Base-by-base conservation (phyloP, 2,888 invertebrate genomes). In the Dione vanillae region DNA sequence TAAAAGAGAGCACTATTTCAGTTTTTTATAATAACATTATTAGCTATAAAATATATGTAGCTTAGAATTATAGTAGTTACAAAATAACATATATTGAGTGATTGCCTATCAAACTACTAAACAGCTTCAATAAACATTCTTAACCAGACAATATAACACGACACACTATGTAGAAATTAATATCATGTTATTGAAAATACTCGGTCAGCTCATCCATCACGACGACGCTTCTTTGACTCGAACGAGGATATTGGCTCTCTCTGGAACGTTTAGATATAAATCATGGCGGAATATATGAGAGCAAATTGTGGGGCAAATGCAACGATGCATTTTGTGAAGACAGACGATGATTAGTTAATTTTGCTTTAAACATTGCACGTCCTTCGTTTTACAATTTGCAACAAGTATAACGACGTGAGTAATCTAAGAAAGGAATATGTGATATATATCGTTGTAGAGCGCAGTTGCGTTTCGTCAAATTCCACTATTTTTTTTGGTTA, bases 121-220 rank as follows among this genome's bases (percentile, higher is more conserved):
- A 16, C 3, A 75, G 69, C 73, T 72, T 67, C 71, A 72, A 75
- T 77, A 75, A 72, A 71, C 72, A 74, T 58, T 67, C 70, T 70
- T 74, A 70, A 70, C 70, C 67, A 68, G 69, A 68, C 76, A 72
- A 77, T 78, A 80, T 77, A 79, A 77, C 72, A 71, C 73, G 65
- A 75, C 80, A 83, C 81, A 83, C 83, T 82, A 80, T 65, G 58
- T 76, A 80, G 83, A 83, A 79, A 78, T 74, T 71, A 73, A 76
- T 74, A 70, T 65, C 62, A 72, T 74, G 69, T 76, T 78, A 78
- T 77, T 77, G 77, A 76, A 78, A 77, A 75, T 72, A 72, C 72
- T 40, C 65, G 66, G 71, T 71, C 72, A 58, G 72, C 61, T 76
- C 74, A 78, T 78, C 78, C 75, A 78, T 78, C 78, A 78, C 69